Evolutionary conservation across 1,140 invertebrate species (phyloP).

Genomic region (Cryptotermes secundus): DNA sequence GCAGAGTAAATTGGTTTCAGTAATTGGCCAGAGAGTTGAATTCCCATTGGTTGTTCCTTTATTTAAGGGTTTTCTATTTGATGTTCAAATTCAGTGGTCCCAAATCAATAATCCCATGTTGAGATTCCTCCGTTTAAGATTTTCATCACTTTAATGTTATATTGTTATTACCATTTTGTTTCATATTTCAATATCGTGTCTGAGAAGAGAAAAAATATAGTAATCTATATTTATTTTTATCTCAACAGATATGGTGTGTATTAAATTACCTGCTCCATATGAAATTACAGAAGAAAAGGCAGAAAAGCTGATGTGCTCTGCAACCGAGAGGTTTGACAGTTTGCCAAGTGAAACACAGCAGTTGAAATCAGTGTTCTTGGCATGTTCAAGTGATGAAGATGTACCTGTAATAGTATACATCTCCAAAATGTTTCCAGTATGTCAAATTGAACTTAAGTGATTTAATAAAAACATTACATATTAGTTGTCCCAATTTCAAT

Average conservation of each 20-base stretch:
- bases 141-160: too few relatives aligned
- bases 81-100: too few relatives aligned
- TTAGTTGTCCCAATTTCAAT: too few relatives aligned
- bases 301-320: slow-evolving; percentile 72
- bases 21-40: too few relatives aligned
- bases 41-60: too few relatives aligned
- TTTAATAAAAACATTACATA: not conserved
- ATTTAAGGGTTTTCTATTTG: too few relatives aligned
- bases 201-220: too few relatives aligned
- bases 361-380: slow-evolving; percentile 74
- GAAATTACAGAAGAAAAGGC: slow-evolving; percentile 76
- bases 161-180: too few relatives aligned
- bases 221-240: not conserved
- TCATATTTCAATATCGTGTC: too few relatives aligned
- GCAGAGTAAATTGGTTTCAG: too few relatives aligned
- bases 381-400: slow-evolving; percentile 64
- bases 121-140: too few relatives aligned
- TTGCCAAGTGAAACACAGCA: slow-evolving; percentile 68
- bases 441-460: not conserved
- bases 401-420: slow-evolving; percentile 85
- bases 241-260: slow-evolving; percentile 69
- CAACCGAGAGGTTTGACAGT: slow-evolving; percentile 65
- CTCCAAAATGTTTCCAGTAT: slow-evolving; percentile 91
- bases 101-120: too few relatives aligned
- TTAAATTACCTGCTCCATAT: slow-evolving; percentile 77